Evolutionary conservation across 2,888 invertebrate genomes (phyloP).

Genomic region (Polyommatus iphigenia): DNA sequence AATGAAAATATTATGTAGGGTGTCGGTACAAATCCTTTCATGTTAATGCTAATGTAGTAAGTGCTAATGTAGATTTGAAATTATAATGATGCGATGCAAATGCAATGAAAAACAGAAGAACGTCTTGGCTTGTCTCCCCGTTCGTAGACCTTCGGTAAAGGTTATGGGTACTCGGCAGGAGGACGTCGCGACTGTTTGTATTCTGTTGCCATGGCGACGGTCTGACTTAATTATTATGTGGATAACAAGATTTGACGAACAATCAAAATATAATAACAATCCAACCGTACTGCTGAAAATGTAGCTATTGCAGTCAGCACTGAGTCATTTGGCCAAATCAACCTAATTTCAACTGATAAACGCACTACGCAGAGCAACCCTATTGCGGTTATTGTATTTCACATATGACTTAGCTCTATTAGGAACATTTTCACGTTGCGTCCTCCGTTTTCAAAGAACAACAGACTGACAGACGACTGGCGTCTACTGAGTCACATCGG

Average conservation of each 20-base stretch:
- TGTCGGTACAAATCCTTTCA: neutral
- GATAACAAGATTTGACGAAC: neutral
- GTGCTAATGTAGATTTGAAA: neutral
- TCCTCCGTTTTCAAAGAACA: neutral
- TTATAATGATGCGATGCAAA: neutral
- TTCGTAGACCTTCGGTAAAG: slow-evolving; percentile 1
- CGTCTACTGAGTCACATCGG: neutral
- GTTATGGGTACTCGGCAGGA: slow-evolving; percentile 11
- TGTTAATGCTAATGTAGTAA: neutral
- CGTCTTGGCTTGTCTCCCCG: neutral
- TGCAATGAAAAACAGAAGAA: neutral
- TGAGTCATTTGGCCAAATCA: neutral
- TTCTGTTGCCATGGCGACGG: neutral
- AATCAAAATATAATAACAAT: neutral
- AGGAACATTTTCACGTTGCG: neutral
- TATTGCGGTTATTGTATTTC: neutral
- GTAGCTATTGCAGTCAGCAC: neutral
- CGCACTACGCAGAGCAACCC: neutral
- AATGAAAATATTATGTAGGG: neutral
- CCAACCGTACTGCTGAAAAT: neutral
- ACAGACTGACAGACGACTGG: neutral
- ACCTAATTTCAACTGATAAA: neutral
- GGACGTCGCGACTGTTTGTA: slow-evolving; percentile 12
- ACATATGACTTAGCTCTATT: neutral
- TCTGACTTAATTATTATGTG: slow-evolving; percentile 1